These are phyloP conservation scores for Sphaerophoria taeniata DNA, from an alignment of 2,888 invertebrate genomes.

Conservation along the genomic window DNA sequence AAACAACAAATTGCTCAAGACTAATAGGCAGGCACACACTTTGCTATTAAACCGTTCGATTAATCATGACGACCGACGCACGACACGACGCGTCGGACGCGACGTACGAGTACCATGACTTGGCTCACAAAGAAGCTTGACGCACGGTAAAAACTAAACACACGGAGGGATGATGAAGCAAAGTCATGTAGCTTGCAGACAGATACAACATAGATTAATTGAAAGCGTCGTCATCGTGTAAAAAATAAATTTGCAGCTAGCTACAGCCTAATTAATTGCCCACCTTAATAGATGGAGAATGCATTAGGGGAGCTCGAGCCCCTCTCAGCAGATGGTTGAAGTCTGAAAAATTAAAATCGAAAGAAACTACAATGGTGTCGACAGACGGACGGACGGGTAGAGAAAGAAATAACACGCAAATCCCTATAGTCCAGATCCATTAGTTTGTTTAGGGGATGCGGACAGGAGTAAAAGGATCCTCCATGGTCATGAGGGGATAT, in stretches of 20 bases:
- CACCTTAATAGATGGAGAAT: slow-evolving; percentile 27
- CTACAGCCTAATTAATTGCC: slow-evolving; percentile 57
- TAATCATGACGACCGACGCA: slow-evolving; percentile 47
- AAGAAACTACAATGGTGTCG: slow-evolving; percentile 26
- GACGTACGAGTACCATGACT: not conserved
- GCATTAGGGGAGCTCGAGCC: not conserved
- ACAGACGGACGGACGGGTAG: slow-evolving; percentile 5
- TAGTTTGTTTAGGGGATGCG: slow-evolving; percentile 3
- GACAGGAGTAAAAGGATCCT: not conserved
- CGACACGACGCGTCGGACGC: no score
- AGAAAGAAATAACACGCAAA: slow-evolving; percentile 45
- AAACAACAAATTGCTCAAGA: slow-evolving; percentile 68
- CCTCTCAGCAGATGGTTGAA: slow-evolving; percentile 49
- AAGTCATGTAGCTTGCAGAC: not conserved
- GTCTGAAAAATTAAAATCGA: slow-evolving; percentile 16
- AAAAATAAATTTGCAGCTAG: slow-evolving; percentile 53
- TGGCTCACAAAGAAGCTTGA: not conserved
- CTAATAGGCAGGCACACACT: slow-evolving; percentile 69
- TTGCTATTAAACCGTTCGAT: slow-evolving; percentile 55
- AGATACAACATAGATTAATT: slow-evolving; percentile 50
- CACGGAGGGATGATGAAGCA: not conserved
- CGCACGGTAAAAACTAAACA: not conserved
- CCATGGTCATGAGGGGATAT: not conserved
- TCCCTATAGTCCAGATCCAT: slow-evolving; percentile 44
- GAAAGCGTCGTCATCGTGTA: slow-evolving; percentile 59